Conservation (phyloP, 92 coral and sea anemone genomes). For the Meandrina meandrites region DNA sequence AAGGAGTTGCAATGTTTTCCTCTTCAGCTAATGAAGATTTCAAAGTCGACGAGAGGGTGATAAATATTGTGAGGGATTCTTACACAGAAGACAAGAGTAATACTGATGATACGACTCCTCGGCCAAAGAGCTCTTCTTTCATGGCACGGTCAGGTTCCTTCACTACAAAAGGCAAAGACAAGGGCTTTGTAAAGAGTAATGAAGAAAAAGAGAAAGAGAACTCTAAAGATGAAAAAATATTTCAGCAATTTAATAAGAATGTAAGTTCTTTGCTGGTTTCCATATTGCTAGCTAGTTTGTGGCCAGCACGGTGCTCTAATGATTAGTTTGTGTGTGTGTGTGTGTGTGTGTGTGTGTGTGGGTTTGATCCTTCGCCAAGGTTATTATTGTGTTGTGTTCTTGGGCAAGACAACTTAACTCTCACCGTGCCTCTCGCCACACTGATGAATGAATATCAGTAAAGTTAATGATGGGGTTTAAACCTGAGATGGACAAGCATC, state of each 20-base stretch:
- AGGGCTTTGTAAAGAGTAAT: conserved; percentile 43
- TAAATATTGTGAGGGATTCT: conserved; percentile 71
- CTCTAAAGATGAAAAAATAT: conserved; percentile 12
- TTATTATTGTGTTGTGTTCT: too few species aligned
- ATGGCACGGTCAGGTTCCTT: conserved; percentile 62
- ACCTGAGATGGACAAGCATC: too few species aligned
- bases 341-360: too few species aligned
- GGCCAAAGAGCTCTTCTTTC: conserved; percentile 80
- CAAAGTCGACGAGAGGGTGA: conserved; percentile 84
- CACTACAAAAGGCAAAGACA: conserved; percentile 47
- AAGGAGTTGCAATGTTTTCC: neutral
- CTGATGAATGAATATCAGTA: too few species aligned
- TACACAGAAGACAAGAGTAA: conserved; percentile 63
- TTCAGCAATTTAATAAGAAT: conserved; percentile 64
- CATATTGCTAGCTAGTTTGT: neutral
- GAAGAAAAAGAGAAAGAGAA: conserved; percentile 65
- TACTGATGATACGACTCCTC: conserved; percentile 55
- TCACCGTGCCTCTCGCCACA: too few species aligned
- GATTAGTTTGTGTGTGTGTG: too few species aligned
- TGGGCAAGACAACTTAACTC: too few species aligned
- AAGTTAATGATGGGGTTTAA: too few species aligned
- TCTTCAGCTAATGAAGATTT: conserved; percentile 81
- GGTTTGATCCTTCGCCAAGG: too few species aligned
- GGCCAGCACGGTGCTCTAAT: too few species aligned
- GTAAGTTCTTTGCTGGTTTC: conserved; percentile 50